Evolutionary conservation across 2,888 invertebrate species (phyloP).

Genomic region (Noctuana brunneofusca): DNA sequence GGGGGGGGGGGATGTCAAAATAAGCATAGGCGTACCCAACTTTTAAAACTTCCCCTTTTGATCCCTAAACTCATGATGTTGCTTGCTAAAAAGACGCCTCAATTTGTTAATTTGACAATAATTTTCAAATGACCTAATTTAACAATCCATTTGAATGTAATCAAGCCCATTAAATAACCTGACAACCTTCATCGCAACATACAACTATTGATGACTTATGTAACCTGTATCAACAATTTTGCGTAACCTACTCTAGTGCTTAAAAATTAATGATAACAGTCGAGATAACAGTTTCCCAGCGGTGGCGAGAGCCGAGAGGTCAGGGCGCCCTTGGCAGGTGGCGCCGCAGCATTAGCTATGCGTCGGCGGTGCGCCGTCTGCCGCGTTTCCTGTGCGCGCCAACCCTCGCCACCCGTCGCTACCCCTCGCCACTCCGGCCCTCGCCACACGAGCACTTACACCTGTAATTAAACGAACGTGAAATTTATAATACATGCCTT

Average conservation of each 20-base stretch:
- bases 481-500: conserved; percentile 11
- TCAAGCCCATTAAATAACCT: too few species aligned
- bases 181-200: too few species aligned
- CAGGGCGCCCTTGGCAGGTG: conserved; percentile 51
- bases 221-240: neutral
- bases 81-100: too few species aligned
- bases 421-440: conserved; percentile 25
- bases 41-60: too few species aligned
- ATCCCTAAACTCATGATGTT: too few species aligned
- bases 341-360: conserved; percentile 62
- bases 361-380: conserved; percentile 63
- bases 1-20: too few species aligned
- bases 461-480: conserved; percentile 42
- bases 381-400: conserved; percentile 60
- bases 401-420: conserved; percentile 5
- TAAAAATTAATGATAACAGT: conserved; percentile 1
- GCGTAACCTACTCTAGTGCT: neutral
- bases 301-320: conserved; percentile 44
- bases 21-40: too few species aligned
- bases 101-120: too few species aligned
- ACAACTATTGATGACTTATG: too few species aligned
- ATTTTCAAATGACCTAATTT: too few species aligned
- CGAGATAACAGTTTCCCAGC: neutral
- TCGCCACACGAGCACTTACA: conserved; percentile 24
- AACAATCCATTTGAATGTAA: too few species aligned